A percentile compares a stretch with the other conserved stretches of the same genome.
These are phyloP conservation scores for Caenorhabditis drosophilae DNA, from an alignment of 2,888 invertebrate species.

Conservation along the genomic window DNA sequence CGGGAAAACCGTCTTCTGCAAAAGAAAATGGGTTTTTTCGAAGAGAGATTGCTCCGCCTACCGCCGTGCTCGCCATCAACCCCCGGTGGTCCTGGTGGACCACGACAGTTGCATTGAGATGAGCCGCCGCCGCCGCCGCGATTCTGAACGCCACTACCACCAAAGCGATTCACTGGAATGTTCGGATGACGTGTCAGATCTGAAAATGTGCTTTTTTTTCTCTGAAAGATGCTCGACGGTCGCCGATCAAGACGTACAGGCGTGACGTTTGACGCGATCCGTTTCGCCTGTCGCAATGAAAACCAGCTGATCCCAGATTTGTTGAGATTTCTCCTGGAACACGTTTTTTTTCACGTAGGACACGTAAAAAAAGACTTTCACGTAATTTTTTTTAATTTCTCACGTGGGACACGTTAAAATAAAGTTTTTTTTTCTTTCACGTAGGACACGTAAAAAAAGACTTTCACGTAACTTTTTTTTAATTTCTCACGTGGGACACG, in stretches of 20 bases:
- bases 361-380: neutral
- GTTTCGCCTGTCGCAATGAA: slow-evolving; percentile 31
- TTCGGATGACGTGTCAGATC: slow-evolving; percentile 26
- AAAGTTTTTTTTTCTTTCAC: too few species aligned
- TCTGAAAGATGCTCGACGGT: too few species aligned
- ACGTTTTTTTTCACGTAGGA: neutral
- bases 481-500: too few species aligned
- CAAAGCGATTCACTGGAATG: slow-evolving; percentile 19
- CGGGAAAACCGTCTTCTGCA: slow-evolving; percentile 32
- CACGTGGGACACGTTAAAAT: too few species aligned
- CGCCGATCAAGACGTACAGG: too few species aligned
- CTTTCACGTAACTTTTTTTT: neutral
- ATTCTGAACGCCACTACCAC: neutral
- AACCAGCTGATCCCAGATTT: slow-evolving; percentile 33
- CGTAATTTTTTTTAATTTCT: too few species aligned
- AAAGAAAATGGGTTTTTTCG: neutral
- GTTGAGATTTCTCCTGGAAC: slow-evolving; percentile 19
- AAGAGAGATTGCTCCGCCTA: neutral
- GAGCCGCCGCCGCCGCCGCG: neutral
- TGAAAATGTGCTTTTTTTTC: slow-evolving; percentile 3
- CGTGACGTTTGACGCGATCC: slow-evolving; percentile 28
- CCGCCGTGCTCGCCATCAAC: slow-evolving; percentile 27
- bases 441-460: too few species aligned
- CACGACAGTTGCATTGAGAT: slow-evolving; percentile 22
- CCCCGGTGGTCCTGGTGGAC: slow-evolving; percentile 36